A percentile compares a stretch with the other conserved stretches of the same genome.
These are phyloP conservation scores for Heterodera schachtii DNA, from an alignment of 1,140 invertebrate genomes.

Conservation along the genomic window DNA sequence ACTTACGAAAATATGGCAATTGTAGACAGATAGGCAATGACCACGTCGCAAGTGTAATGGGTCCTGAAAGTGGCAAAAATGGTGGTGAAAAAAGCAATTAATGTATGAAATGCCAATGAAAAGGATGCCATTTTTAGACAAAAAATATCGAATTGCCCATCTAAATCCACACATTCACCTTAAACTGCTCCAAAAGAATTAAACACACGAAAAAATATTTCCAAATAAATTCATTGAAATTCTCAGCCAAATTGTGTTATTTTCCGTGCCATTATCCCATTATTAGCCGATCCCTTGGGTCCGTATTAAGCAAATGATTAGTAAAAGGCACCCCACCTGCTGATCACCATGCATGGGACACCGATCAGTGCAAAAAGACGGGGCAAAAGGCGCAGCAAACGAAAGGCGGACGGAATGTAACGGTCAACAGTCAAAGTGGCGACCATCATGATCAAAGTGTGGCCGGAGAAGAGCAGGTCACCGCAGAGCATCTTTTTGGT, in stretches of 20 bases:
- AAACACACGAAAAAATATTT: no score
- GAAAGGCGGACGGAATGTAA: constrained; percentile 45
- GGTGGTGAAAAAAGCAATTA: constrained; percentile 12
- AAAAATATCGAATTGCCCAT: no score
- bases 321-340: not conserved
- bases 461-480: constrained; percentile 61
- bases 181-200: no score
- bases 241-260: no score
- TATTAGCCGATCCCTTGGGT: no score
- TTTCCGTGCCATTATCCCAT: no score
- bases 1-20: constrained; percentile 56
- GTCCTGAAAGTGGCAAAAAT: constrained; percentile 28
- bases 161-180: no score
- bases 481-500: constrained; percentile 61
- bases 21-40: constrained; percentile 58
- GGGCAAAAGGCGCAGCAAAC: constrained; percentile 36
- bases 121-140: no score
- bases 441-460: constrained; percentile 60
- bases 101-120: no score
- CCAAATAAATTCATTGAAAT: no score
- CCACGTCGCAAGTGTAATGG: constrained; percentile 49
- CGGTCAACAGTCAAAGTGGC: constrained; percentile 50
- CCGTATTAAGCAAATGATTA: no score
- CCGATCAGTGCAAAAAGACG: constrained; percentile 39
- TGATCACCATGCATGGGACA: constrained; percentile 45